A percentile compares a stretch with the other conserved stretches of the same genome.
Evolutionary conservation across 2,888 invertebrate genomes (phyloP).

Genomic region (Metacarcinus magister): DNA sequence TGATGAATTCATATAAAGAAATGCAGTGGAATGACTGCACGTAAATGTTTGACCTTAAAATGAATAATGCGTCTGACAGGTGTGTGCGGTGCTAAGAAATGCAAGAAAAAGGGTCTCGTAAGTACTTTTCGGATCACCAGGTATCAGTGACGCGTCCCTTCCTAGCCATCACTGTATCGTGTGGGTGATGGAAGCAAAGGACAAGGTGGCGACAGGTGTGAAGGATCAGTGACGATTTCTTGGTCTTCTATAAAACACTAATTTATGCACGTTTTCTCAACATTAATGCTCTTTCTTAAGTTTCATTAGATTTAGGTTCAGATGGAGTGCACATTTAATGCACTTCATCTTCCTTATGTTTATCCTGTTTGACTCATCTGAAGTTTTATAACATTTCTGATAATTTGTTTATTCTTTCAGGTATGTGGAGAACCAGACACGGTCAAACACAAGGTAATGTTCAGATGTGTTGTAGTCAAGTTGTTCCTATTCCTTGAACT

Average conservation of each 20-base stretch:
- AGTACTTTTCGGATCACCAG: neutral
- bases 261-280: neutral
- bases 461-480: neutral
- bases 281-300: neutral
- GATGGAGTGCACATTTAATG: neutral
- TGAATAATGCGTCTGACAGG: neutral
- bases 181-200: neutral
- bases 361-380: neutral
- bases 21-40: neutral
- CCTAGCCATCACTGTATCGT: neutral
- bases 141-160: neutral
- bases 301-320: neutral
- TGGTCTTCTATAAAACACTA: neutral
- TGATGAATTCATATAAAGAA: neutral
- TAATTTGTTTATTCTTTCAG: neutral
- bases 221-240: neutral
- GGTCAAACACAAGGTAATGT: slow-evolving; percentile 17
- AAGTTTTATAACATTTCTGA: neutral
- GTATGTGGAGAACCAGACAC: neutral
- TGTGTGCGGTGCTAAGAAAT: neutral
- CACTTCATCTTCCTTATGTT: neutral
- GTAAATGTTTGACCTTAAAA: neutral
- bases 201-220: neutral
- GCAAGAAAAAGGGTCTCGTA: neutral
- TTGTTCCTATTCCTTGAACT: neutral